These are phyloP conservation scores for Eolophus roseicapilla DNA, from an alignment of 2,113 vertebrate genomes.

Conservation along the genomic window DNA sequence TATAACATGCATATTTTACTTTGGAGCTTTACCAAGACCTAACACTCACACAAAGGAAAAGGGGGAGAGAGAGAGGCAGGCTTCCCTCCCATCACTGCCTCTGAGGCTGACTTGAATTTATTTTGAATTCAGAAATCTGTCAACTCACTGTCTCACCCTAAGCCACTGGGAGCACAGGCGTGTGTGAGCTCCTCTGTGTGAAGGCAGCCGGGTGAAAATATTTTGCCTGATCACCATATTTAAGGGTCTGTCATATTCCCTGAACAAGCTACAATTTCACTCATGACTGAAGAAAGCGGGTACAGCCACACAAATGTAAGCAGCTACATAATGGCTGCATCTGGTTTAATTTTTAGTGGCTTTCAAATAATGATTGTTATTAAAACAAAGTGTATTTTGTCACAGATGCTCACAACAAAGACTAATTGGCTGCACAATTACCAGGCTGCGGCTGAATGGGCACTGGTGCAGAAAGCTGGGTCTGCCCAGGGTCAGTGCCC, in stretches of 20 bases:
- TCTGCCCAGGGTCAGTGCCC: not conserved
- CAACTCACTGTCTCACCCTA: slow-evolving; percentile 3
- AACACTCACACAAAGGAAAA: not conserved
- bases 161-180: not conserved
- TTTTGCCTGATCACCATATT: slow-evolving; percentile 55
- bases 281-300: slow-evolving; percentile 39
- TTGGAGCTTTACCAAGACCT: not conserved
- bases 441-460: not conserved
- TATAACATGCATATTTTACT: not conserved
- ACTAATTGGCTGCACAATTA: slow-evolving; percentile 50
- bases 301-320: slow-evolving; percentile 20
- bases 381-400: slow-evolving; percentile 59
- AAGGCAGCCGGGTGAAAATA: slow-evolving; percentile 41
- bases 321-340: slow-evolving; percentile 36
- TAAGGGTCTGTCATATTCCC: slow-evolving; percentile 33
- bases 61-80: not conserved
- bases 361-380: slow-evolving; percentile 53
- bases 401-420: slow-evolving; percentile 22
- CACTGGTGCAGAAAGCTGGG: not conserved
- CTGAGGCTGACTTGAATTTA: slow-evolving; percentile 1
- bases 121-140: slow-evolving; percentile 32
- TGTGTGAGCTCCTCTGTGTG: slow-evolving; percentile 12
- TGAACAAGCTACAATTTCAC: slow-evolving; percentile 60
- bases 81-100: not conserved
- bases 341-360: slow-evolving; percentile 56